Conservation (phyloP, 2,888 invertebrate genomes). For the Pheosia tremula region DNA sequence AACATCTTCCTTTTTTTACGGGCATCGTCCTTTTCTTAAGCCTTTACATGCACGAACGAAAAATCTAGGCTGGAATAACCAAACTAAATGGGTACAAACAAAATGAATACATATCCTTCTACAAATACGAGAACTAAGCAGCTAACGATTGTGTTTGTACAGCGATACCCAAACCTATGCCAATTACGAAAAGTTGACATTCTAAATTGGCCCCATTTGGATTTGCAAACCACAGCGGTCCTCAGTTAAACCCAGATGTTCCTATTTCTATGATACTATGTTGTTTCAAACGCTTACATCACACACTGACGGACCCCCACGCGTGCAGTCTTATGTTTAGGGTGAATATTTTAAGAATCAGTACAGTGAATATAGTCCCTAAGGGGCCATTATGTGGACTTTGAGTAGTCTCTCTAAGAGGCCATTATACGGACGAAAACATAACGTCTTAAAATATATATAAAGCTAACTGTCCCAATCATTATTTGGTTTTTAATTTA, state of each 20-base stretch:
- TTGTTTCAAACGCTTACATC: too few species aligned
- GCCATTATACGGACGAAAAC: too few species aligned
- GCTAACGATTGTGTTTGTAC: background rate
- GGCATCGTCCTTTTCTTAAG: background rate
- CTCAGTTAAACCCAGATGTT: background rate
- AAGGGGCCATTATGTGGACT: too few species aligned
- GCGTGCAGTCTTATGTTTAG: too few species aligned
- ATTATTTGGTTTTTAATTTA: too few species aligned
- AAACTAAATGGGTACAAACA: too few species aligned
- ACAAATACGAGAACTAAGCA: background rate
- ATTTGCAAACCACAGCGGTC: background rate
- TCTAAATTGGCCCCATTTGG: conserved; percentile 1
- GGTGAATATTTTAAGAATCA: too few species aligned
- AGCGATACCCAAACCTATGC: background rate
- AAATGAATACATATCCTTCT: background rate
- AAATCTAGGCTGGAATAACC: background rate
- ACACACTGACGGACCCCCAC: too few species aligned
- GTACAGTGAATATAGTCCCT: too few species aligned
- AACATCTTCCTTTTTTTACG: background rate
- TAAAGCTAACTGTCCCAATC: too few species aligned
- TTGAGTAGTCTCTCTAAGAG: too few species aligned
- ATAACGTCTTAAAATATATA: too few species aligned
- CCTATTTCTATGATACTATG: background rate
- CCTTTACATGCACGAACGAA: background rate
- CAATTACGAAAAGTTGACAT: background rate